These are phyloP conservation scores for Microctenopoma lineatum DNA, from an alignment of 2,797 vertebrate genomes.

Conservation along the genomic window DNA sequence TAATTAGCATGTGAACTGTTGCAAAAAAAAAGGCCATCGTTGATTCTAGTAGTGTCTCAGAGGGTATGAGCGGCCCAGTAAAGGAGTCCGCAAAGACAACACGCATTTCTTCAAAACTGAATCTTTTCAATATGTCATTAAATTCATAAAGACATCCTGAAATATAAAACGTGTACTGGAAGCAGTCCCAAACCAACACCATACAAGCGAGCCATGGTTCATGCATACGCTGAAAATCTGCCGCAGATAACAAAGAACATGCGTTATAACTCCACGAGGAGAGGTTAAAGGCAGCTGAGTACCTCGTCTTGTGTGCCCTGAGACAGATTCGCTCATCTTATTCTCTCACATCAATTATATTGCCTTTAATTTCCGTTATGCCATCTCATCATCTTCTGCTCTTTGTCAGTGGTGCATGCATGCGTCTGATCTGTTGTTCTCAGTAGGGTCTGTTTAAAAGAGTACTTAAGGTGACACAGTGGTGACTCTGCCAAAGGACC, in stretches of 20 bases:
- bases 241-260: neutral
- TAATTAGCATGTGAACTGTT: constrained; percentile 11
- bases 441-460: neutral
- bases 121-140: neutral
- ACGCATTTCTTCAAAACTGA: neutral
- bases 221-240: neutral
- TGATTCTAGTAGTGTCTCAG: neutral
- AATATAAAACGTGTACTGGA: neutral
- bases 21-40: neutral
- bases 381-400: neutral
- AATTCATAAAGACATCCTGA: neutral
- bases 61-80: too few species aligned
- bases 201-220: neutral
- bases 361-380: neutral
- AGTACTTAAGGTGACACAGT: too few species aligned
- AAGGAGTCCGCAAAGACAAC: neutral
- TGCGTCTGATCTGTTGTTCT: neutral
- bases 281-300: neutral
- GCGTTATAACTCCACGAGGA: neutral
- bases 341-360: too few species aligned
- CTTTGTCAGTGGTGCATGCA: neutral
- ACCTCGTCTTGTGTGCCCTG: neutral
- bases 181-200: neutral
- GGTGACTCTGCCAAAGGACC: too few species aligned
- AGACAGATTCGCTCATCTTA: neutral